phyloP scores from a whole-genome alignment of 2,888 invertebrate genomes.

The Micoletzkya japonica region DNA sequence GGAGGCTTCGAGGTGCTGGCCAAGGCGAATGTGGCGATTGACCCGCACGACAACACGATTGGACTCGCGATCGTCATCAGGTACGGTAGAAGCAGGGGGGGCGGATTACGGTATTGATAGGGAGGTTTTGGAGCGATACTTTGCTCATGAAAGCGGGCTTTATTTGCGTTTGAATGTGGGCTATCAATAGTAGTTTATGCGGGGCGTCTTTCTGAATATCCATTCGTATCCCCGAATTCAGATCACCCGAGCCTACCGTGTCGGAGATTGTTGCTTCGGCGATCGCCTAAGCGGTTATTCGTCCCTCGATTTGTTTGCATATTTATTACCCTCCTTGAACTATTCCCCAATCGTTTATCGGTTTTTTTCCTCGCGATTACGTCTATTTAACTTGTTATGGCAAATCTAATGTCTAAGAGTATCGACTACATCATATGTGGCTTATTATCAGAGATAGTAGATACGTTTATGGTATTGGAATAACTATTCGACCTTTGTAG shows the following conservation, averaged over 20 bases:
- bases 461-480: too few relatives aligned
- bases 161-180: too few relatives aligned
- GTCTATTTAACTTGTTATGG: too few relatives aligned
- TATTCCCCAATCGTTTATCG: constrained; percentile 31
- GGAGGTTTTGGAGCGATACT: too few relatives aligned
- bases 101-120: constrained; percentile 2
- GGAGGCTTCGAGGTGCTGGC: constrained; percentile 72
- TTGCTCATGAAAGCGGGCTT: too few relatives aligned
- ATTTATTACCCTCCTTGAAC: constrained; percentile 22
- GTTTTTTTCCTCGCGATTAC: background rate
- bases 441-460: too few relatives aligned
- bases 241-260: constrained; percentile 40
- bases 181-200: too few relatives aligned
- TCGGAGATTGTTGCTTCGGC: constrained; percentile 43
- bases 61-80: constrained; percentile 57
- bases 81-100: constrained; percentile 33
- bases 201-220: constrained; percentile 3
- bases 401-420: background rate
- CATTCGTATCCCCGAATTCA: too few relatives aligned
- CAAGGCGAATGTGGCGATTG: constrained; percentile 53
- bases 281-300: constrained; percentile 36
- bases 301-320: background rate
- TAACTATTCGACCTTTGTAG: too few relatives aligned
- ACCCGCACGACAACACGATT: constrained; percentile 56
- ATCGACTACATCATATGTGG: too few relatives aligned